A percentile compares a stretch with the other conserved stretches of the same genome.
These are phyloP conservation scores for Leuciscus waleckii DNA, from an alignment of 2,797 vertebrate species.

Conservation along the genomic window DNA sequence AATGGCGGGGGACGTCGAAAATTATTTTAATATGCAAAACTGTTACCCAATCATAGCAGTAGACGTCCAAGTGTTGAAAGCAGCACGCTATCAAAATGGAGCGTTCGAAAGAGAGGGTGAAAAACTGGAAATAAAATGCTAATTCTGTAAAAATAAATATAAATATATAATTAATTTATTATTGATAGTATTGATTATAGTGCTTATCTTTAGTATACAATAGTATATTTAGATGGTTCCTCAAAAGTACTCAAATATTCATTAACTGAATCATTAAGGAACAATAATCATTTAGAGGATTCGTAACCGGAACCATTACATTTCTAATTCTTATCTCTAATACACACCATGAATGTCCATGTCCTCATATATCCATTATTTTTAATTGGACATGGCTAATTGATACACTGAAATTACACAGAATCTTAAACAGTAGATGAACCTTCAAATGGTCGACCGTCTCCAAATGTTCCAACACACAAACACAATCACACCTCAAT, in stretches of 20 bases:
- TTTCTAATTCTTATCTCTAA: not conserved
- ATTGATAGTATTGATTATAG: not conserved
- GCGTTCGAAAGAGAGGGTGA: too few relatives aligned
- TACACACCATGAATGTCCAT: not conserved
- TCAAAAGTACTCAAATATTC: not conserved
- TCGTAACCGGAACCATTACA: conserved; percentile 7
- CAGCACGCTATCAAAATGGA: too few relatives aligned
- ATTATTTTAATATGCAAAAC: too few relatives aligned
- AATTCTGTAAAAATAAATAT: not conserved
- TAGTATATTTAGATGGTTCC: not conserved
- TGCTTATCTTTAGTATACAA: not conserved
- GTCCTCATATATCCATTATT: not conserved
- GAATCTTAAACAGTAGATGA: not conserved
- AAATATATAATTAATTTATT: not conserved
- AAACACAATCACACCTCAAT: conserved; percentile 34
- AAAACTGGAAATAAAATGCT: not conserved
- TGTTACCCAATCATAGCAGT: too few relatives aligned
- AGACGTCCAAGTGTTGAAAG: too few relatives aligned
- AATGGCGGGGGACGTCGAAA: too few relatives aligned
- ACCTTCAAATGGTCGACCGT: not conserved
- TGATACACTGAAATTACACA: not conserved
- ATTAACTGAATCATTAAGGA: conserved; percentile 7
- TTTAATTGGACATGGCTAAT: conserved; percentile 29
- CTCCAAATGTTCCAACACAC: conserved; percentile 38
- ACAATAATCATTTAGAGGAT: conserved; percentile 8